Evolutionary conservation across 2,888 invertebrate genomes (phyloP), one percentile per base, ranked within the genome.

Genomic region (Crossocerus cetratus): DNA sequence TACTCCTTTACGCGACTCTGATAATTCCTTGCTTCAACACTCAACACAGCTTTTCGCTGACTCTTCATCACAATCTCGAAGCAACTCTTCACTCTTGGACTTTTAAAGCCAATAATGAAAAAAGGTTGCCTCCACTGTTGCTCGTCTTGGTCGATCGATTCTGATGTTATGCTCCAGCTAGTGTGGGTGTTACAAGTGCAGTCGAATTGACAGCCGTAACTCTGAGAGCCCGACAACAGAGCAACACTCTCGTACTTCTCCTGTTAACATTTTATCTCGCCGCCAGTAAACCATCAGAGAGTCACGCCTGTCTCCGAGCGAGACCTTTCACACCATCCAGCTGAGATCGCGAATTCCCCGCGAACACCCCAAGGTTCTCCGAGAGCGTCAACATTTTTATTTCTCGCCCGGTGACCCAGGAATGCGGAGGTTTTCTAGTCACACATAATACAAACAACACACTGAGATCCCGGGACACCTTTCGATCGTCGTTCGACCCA

Each of bases 251-350:
- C 18, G 2, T 16, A 18, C 42, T 32, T 45, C 22, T 20, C 44
- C 45, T 68, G 68, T 74, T 65, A 62, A 69, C 60, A 22, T 68
- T 55, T 32, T 59, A 65, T 72, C 45, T 54, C 85, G 32, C 75
- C 77, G 32, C 60, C 77, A 45, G 73, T 71, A 32, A 56, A 65
- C 32, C 84, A 84, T 83, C 5, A 84, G 77, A 32, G 8, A 3
- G 84, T 58, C 8, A 81, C 44, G 61, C 84, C 85, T 5, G 76
- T 80, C 14, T 74, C 78, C 0, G 78, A 67, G 65, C 85, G 86
- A 3, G n/a, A 42, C 73, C 75, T 20, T 66, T 70, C 56, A 66
- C 55, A n/a, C n/a, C n/a, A 32, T 32, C 11, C 32, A 8, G 0
- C 8, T 11, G 53, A 78, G 74, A 55, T 69, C 49, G 61, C 57